Percentiles rank a stretch among this genome's conserved stretches.
Conservation (phyloP, 2,888 invertebrate genomes). For the Lochmaea capreae region DNA sequence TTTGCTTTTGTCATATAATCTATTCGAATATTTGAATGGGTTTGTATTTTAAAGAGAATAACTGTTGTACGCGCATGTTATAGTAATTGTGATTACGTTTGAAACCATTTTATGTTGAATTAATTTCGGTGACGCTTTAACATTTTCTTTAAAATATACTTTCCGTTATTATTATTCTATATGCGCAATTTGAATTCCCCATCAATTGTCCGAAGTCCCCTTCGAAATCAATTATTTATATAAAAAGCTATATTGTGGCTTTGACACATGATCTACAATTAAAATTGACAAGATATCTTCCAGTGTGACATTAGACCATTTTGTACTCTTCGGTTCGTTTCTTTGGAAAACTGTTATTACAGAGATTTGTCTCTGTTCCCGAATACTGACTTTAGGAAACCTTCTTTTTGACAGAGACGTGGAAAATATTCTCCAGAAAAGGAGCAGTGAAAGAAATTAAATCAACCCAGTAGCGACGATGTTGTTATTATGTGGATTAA, state of each 20-base stretch:
- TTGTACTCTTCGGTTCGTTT: conserved; percentile 53
- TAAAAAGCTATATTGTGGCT: conserved; percentile 19
- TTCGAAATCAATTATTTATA: conserved; percentile 26
- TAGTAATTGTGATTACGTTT: too few species aligned
- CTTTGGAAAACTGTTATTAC: conserved; percentile 58
- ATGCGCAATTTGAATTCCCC: not conserved
- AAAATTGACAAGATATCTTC: conserved; percentile 52
- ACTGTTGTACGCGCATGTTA: not conserved
- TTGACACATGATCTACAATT: conserved; percentile 46
- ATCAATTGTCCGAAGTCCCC: not conserved
- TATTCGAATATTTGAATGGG: conserved; percentile 21
- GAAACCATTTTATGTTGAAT: not conserved
- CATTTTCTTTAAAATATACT: not conserved
- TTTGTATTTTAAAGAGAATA: not conserved
- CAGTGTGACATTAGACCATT: conserved; percentile 50
- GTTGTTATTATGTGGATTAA: too few species aligned
- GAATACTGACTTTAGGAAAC: conserved; percentile 1
- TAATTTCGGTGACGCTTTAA: not conserved
- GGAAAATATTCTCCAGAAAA: not conserved
- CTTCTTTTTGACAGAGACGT: conserved; percentile 31
- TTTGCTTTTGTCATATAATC: conserved; percentile 37
- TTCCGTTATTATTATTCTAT: not conserved
- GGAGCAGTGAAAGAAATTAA: not conserved
- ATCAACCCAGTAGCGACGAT: not conserved
- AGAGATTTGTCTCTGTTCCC: conserved; percentile 58